phyloP scores from a whole-genome alignment of 1,140 invertebrate genomes.

The Dinothrombium tinctorium region DNA sequence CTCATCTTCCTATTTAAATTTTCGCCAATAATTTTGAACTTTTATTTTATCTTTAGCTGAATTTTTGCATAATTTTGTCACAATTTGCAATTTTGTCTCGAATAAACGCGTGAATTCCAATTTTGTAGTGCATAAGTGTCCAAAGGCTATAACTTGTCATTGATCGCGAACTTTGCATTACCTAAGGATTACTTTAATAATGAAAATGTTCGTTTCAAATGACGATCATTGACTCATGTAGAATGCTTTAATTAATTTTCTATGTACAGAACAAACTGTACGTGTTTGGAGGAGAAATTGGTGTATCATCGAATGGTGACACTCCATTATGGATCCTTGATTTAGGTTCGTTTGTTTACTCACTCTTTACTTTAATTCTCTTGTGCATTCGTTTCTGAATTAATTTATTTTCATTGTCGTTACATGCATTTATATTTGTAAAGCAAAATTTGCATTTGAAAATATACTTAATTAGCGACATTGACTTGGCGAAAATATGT shows the following conservation, averaged over 20 bases:
- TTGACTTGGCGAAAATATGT: conserved; percentile 1
- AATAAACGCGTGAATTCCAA: too few species aligned
- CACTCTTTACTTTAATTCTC: too few species aligned
- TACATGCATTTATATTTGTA: not conserved
- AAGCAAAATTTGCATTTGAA: not conserved
- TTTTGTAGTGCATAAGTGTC: too few species aligned
- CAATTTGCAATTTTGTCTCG: too few species aligned
- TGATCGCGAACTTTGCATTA: not conserved
- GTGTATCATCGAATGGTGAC: conserved; percentile 47
- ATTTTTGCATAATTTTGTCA: too few species aligned
- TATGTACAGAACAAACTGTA: conserved; percentile 41
- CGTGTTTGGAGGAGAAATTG: conserved; percentile 67
- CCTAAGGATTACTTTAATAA: too few species aligned
- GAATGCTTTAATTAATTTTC: conserved; percentile 6
- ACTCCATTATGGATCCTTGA: conserved; percentile 70
- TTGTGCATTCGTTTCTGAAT: not conserved
- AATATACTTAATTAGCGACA: not conserved
- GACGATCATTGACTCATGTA: too few species aligned
- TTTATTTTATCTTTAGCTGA: too few species aligned
- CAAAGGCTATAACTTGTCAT: too few species aligned
- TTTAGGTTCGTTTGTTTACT: conserved; percentile 28
- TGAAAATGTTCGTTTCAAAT: too few species aligned
- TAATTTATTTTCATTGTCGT: not conserved
- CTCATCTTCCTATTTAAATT: too few species aligned
- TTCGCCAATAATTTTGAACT: too few species aligned